Evolutionary conservation across 1,140 invertebrate species (phyloP), one percentile per base, ranked within the genome.

Genomic region (Scaptomyza hsui): DNA sequence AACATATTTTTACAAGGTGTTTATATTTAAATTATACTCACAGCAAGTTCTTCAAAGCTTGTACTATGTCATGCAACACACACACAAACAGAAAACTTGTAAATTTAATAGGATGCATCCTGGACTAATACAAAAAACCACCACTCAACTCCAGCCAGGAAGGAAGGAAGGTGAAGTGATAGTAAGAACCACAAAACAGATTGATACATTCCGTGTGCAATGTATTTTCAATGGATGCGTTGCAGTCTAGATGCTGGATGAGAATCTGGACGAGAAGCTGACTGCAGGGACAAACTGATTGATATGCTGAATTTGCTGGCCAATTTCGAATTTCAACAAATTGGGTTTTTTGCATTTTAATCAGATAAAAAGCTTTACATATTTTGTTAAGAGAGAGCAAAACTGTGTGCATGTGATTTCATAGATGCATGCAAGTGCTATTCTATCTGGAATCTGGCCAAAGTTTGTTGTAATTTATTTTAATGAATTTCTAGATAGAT

Each of bases 161-260:
- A 4, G 32, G 32, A 9, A 7, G 48, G 13, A 44, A 37, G 35
- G 26, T 13, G 48, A 12, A n/a, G 52, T 57, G 26, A 29, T 29
- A 9, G 63, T 69, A 85, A 73, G 60, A 73, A 63, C 80, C 81
- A 72, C 80, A 86, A 73, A 83, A 69, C 83, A 72, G 72, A 83
- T 83, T 83, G 80, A 83, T 83, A 85, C 80, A 83, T 83, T 83
- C 80, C 80, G 73, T 83, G 81, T 74, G 59, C 78, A 53, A 61
- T 68, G 47, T 26, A 39, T 69, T 55, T 65, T 75, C 57, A 82
- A 75, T 85, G 75, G 59, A 69, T 29, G 26, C 26, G 26, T 29
- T 45, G 45, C 69, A 69, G 44, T 16, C 60, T 19, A 19, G 37
- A 3, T 24, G 24, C 24, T 24, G 24, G 4, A n/a, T n/a, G n/a